Percentiles rank a stretch among this genome's conserved stretches.
These are phyloP conservation scores for Anomalospiza imberbis DNA, from an alignment of 2,797 vertebrate genomes.

Conservation along the genomic window DNA sequence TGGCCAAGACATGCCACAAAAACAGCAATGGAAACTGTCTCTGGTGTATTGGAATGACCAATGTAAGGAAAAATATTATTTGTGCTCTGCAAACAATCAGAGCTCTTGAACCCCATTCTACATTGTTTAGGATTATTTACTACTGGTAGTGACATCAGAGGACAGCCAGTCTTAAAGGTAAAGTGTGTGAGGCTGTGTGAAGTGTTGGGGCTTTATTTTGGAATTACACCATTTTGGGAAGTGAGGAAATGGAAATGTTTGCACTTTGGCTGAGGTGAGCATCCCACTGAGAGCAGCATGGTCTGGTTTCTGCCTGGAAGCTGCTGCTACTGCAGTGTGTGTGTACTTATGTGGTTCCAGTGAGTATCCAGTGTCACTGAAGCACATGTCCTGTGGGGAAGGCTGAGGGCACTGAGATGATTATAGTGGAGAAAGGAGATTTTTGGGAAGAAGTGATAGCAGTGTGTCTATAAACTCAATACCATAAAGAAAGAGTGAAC, in stretches of 20 bases:
- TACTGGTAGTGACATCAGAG: neutral
- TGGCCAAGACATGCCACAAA: neutral
- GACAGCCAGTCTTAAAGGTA: neutral
- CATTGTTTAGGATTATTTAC: neutral
- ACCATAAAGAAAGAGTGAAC: neutral
- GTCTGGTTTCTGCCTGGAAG: neutral
- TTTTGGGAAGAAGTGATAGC: neutral
- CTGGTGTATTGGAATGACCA: neutral
- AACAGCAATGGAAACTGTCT: neutral
- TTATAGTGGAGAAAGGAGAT: neutral
- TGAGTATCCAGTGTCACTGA: neutral
- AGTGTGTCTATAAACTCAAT: neutral
- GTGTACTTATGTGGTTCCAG: neutral
- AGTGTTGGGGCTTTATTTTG: neutral
- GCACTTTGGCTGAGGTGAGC: neutral
- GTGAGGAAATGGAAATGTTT: neutral
- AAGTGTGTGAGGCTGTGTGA: neutral
- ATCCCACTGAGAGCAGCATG: accelerated
- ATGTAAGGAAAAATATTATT: neutral
- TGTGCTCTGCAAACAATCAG: neutral
- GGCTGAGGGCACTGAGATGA: neutral
- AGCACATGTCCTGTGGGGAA: neutral
- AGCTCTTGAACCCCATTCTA: neutral
- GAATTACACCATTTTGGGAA: neutral
- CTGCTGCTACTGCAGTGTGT: neutral